Evolutionary conservation across 2,888 invertebrate species (phyloP), one percentile per base, ranked within the genome.

Genomic region (Mesorhabditis sp.): DNA sequence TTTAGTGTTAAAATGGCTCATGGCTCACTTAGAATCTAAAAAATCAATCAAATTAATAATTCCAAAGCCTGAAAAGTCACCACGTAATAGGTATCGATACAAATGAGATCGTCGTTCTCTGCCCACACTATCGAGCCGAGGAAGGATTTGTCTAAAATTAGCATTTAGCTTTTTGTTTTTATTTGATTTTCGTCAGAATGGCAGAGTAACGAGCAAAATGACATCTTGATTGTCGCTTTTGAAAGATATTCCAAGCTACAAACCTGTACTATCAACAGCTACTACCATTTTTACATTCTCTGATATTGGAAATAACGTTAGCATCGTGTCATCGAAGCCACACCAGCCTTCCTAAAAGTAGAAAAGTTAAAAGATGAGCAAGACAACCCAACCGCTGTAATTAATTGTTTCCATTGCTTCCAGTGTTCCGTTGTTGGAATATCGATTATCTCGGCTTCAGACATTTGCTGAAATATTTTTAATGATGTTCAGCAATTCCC

Each of bases 221-320:
- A 50, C n/a, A 13, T n/a, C 58, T 50, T 50, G 1, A 50, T 50
- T 50, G 1, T 13, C 2, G 58, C 2, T 50, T 50, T 10, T 13
- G 7, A 10, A 50, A 10, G 2, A 2, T 13, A 13, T 50, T 50
- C 1, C 58, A 50, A 10, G n/a, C n/a, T 13, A 50, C 10, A 13
- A 13, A 50, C 58, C 58, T 50, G 58, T 13, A 13, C n/a, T 50
- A 10, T 13, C 10, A 50, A 50, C n/a, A 13, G 58, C 58, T n/a
- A 50, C 58, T n/a, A 50, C 58, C 58, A 50, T 50, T 50, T 50
- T 50, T n/a, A 50, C 58, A n/a, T 50, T 50, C n/a, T 50, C 58
- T 50, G 10, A 10, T 13, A n/a, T 50, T 50, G 58, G 58, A n/a
- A 50, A 50, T 1, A 50, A 2, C 10, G 58, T 50, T 10, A 50